A percentile compares a stretch with the other conserved stretches of the same genome.
Conservation (phyloP, 2,888 invertebrate genomes). For the Leuctra nigra region DNA sequence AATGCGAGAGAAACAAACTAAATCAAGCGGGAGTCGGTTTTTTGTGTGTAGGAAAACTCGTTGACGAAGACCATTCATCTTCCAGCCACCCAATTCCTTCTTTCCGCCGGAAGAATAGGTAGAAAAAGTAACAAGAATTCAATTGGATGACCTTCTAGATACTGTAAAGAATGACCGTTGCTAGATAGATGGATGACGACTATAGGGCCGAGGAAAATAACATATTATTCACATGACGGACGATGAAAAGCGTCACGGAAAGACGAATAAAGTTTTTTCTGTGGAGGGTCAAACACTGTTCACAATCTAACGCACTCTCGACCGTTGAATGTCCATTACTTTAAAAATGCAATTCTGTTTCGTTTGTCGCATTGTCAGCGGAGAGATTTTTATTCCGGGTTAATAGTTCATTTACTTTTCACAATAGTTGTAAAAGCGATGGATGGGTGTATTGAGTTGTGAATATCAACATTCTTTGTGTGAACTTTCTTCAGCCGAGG, state of each 20-base stretch:
- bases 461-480: too few species aligned
- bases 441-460: too few species aligned
- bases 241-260: constrained; percentile 15
- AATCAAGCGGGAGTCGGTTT: constrained; percentile 12
- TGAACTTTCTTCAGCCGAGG: too few species aligned
- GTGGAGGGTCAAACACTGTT: constrained; percentile 1
- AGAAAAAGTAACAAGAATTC: constrained; percentile 18
- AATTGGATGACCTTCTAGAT: constrained; percentile 17
- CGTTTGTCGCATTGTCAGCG: neutral
- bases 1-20: constrained; percentile 16
- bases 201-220: constrained; percentile 9
- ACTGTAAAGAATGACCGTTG: constrained; percentile 7
- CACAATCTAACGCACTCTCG: neutral
- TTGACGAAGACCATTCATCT: constrained; percentile 24
- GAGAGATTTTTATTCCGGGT: neutral
- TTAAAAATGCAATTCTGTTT: neutral
- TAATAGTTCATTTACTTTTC: too few species aligned
- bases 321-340: neutral
- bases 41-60: constrained; percentile 16
- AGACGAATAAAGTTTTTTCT: constrained; percentile 1
- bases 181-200: constrained; percentile 12
- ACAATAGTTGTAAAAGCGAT: too few species aligned
- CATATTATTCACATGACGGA: constrained; percentile 17
- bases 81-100: constrained; percentile 18
- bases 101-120: constrained; percentile 15